Conservation (phyloP, 1,140 invertebrate species). For the Bombus waltoni region DNA sequence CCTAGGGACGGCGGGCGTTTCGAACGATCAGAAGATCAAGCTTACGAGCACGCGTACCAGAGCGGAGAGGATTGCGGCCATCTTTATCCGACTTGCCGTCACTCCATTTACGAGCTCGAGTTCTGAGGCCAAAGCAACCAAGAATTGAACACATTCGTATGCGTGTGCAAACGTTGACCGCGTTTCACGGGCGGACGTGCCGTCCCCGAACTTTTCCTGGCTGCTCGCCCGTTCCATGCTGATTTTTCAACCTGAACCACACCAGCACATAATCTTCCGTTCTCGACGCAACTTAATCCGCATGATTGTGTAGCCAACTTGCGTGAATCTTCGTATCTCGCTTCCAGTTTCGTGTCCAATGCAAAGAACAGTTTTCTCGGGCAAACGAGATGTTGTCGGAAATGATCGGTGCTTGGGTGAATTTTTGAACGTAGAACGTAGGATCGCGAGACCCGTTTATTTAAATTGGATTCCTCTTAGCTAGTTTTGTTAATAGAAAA, state of each 20-base stretch:
- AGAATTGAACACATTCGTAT: slow-evolving; percentile 24
- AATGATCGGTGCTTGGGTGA: not conserved
- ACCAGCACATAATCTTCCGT: slow-evolving; percentile 18
- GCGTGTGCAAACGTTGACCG: slow-evolving; percentile 35
- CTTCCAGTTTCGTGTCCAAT: not conserved
- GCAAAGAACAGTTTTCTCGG: not conserved
- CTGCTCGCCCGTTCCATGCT: slow-evolving; percentile 9
- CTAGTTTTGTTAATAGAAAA: too few species aligned
- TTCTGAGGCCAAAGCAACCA: slow-evolving; percentile 63
- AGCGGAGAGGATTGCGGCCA: slow-evolving; percentile 79
- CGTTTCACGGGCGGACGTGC: slow-evolving; percentile 23
- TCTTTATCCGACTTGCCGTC: slow-evolving; percentile 81
- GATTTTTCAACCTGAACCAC: slow-evolving; percentile 47
- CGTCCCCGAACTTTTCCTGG: slow-evolving; percentile 38
- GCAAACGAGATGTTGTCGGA: not conserved
- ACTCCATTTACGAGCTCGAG: slow-evolving; percentile 79
- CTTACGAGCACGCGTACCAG: slow-evolving; percentile 87
- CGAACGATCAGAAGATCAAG: slow-evolving; percentile 85
- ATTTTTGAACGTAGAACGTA: not conserved
- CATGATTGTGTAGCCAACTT: slow-evolving; percentile 19
- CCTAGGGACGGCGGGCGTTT: slow-evolving; percentile 76
- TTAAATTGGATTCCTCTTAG: not conserved
- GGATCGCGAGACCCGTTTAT: not conserved
- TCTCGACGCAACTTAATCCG: not conserved
- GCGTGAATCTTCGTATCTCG: not conserved